Evolutionary conservation across 2,113 vertebrate species (phyloP).

Genomic region (Phaetusa simplex): DNA sequence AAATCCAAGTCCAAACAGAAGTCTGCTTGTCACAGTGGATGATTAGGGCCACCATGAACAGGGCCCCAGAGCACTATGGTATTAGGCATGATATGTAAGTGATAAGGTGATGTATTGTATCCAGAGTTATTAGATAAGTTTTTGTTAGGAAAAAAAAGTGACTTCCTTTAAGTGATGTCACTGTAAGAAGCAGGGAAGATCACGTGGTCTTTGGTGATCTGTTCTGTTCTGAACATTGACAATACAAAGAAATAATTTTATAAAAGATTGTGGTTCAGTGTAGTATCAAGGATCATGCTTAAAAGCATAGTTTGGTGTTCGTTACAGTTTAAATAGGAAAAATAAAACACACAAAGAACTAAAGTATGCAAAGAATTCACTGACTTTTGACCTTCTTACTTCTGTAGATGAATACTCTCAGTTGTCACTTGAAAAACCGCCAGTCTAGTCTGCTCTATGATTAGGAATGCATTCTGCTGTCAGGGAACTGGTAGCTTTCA

Average conservation of each 20-base stretch:
- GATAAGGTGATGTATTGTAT: neutral
- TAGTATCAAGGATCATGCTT: neutral
- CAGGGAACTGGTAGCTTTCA: neutral
- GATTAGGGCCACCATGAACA: neutral
- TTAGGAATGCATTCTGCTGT: neutral
- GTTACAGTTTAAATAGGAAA: neutral
- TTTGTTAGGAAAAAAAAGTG: neutral
- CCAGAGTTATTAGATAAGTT: neutral
- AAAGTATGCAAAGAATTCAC: neutral
- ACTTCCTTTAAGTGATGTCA: neutral
- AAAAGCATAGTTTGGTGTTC: neutral
- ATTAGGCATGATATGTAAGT: neutral
- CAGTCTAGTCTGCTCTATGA: neutral
- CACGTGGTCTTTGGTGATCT: neutral
- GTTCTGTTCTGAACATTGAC: neutral
- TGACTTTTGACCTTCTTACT: neutral
- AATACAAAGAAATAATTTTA: neutral
- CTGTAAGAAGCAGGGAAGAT: neutral
- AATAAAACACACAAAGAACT: neutral
- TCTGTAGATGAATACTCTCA: neutral
- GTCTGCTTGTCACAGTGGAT: neutral
- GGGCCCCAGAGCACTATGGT: neutral
- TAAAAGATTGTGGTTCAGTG: neutral
- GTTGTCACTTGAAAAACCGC: neutral
- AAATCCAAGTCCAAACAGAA: constrained; percentile 7